These are phyloP conservation scores for Troides helena DNA, from an alignment of 2,888 invertebrate genomes.

Conservation along the genomic window DNA sequence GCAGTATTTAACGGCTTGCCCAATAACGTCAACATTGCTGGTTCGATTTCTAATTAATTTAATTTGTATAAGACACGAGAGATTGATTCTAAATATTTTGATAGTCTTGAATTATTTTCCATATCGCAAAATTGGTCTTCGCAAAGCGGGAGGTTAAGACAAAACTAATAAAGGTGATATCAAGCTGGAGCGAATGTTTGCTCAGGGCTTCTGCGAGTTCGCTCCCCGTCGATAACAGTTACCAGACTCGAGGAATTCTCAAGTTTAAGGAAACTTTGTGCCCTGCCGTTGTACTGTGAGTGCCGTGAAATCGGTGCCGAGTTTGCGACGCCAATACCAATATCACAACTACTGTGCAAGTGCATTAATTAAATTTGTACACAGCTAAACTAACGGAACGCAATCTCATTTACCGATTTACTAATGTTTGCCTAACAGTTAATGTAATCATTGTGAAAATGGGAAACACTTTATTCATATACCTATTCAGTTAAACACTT, in stretches of 20 bases:
- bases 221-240: constrained; percentile 16
- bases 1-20: no score
- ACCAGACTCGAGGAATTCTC: constrained; percentile 5
- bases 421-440: no score
- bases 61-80: no score
- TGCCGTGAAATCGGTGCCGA: constrained; percentile 12
- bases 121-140: no score
- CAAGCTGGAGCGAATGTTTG: constrained; percentile 15
- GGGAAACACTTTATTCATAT: no score
- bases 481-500: no score
- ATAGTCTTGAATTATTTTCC: no score
- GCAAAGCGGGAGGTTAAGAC: background rate
- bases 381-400: background rate
- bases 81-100: no score
- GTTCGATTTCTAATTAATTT: no score
- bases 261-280: constrained; percentile 24
- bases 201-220: constrained; percentile 6
- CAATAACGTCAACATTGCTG: no score
- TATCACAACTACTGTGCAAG: constrained; percentile 14
- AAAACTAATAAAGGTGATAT: constrained; percentile 20
- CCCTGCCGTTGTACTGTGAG: constrained; percentile 8
- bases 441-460: no score
- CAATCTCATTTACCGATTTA: no score
- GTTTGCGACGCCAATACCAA: constrained; percentile 16
- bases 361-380: constrained; percentile 24